Evolutionary conservation across 2,888 invertebrate species (phyloP), one percentile per base, ranked within the genome.

Genomic region (Troides aeacus): DNA sequence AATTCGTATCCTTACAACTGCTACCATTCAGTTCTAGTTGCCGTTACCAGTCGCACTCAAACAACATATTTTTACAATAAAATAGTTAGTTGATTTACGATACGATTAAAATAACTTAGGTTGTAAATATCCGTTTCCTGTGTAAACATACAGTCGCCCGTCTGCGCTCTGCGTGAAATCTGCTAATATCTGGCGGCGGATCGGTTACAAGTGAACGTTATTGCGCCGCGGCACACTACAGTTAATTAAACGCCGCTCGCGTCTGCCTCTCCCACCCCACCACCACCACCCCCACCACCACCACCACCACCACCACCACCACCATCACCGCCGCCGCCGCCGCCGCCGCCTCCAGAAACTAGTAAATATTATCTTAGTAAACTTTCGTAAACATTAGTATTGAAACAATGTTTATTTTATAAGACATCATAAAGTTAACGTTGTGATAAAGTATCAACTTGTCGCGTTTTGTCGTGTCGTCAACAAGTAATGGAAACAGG

Each of bases 131-230:
- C 24, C 8, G 12, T 12, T 42, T 12, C 23, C 57, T 21, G 39
- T 62, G 36, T 57, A 58, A 50, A 68, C 68, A 68, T 56, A 60
- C 1, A 21, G 62, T 69, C 73, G 71, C 68, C 75, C 66, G 66
- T 70, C 42, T 72, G 77, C 72, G 76, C 76, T 77, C 71, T 66
- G 18, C 18, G 64, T 72, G 76, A 77, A 76, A 78, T 78, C 77
- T 74, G 74, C 74, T 77, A 79, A 77, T 79, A 80, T 81, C 80
- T 77, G 72, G 68, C 74, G 72, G 74, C 75, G 75, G 74, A 80
- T 80, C 81, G 78, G 76, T 72, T 69, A 66, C 67, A 67, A 79
- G 78, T 75, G 73, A 75, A 76, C 76, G 74, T 76, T 74, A 78
- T 79, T 77, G 78, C 77, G 70, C 71, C 53, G 64, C 73, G 73